Evolutionary conservation across 2,113 vertebrate species (phyloP).

Genomic region (Balaeniceps rex): DNA sequence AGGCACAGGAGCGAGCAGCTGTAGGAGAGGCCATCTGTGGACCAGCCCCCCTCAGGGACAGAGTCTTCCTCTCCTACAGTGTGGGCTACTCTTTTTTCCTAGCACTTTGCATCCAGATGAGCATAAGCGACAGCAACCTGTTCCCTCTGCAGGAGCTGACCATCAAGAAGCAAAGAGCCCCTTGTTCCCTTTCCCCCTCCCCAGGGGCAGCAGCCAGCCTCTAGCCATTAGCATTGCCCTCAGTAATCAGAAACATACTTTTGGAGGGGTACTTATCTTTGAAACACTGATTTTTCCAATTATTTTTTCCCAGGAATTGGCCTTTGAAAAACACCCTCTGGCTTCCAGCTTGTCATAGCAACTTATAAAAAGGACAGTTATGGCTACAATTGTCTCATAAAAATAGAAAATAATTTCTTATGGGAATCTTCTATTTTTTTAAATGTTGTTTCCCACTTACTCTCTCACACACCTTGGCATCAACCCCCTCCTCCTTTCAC

Average conservation of each 20-base stretch:
- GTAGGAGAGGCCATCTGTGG: neutral
- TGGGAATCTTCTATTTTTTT: neutral
- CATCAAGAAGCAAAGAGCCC: neutral
- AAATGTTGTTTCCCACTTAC: neutral
- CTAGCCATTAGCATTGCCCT: neutral
- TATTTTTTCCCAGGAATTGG: constrained; percentile 8
- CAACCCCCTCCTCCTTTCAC: neutral
- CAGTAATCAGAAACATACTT: neutral
- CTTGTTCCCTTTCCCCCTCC: neutral
- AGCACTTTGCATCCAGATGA: neutral
- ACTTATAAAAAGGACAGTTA: neutral
- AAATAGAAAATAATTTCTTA: neutral
- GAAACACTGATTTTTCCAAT: constrained; percentile 14
- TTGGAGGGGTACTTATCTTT: neutral
- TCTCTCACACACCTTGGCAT: neutral
- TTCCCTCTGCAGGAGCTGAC: neutral
- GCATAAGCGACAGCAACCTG: neutral
- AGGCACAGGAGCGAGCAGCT: neutral
- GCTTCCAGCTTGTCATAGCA: neutral
- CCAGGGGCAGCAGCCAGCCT: neutral
- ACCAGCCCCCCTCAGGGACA: neutral
- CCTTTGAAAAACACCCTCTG: constrained; percentile 16
- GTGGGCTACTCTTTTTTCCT: neutral
- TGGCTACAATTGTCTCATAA: neutral
- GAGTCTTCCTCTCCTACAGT: neutral